Base-by-base conservation (phyloP, 2,888 invertebrate genomes). In the Chironomus riparius region DNA sequence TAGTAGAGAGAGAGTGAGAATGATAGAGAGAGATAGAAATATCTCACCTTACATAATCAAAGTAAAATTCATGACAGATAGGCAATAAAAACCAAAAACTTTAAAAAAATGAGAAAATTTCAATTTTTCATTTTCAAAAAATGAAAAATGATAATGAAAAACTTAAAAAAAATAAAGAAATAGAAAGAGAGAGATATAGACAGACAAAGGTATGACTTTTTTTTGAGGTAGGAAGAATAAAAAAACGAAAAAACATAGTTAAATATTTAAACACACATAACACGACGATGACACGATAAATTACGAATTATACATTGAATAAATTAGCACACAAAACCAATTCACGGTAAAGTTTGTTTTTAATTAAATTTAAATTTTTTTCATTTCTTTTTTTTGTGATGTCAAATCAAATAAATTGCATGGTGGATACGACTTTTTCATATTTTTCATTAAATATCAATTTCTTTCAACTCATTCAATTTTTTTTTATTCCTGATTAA, bases 261-360 rank as follows among this genome's bases (percentile, higher is more conserved):
- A 70, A 69, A 73, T 69, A 76, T 72, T 72, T 78, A 79, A 80
- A 82, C 82, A 82, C 82, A 82, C 81, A 82, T 81, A 74, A 82
- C 81, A 82, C 81, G 82, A 82, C 81, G 82, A 78, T 79, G 79
- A 78, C 79, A 79, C 79, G 79, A 79, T 80, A 80, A 72, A 79
- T 80, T 81, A 82, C 82, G 81, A 81, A 82, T 81, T 74, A 74
- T 74, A 74, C 74, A 74, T 74, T 74, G 74, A 82, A 81, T 81
- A 82, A 81, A 82, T 82, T 81, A 82, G 81, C 82, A 82, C 82
- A 82, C 82, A 82, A 80, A 81, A 81, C 81, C 81, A 82, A 81
- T 81, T 81, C 81, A 81, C 82, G 81, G 81, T 82, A 81, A 82
- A 81, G 81, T 81, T 81, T 82, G 50, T 70, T 69, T 76, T 65